Evolutionary conservation across 2,113 vertebrate species (phyloP).

Genomic region (Probosciger aterrimus): DNA sequence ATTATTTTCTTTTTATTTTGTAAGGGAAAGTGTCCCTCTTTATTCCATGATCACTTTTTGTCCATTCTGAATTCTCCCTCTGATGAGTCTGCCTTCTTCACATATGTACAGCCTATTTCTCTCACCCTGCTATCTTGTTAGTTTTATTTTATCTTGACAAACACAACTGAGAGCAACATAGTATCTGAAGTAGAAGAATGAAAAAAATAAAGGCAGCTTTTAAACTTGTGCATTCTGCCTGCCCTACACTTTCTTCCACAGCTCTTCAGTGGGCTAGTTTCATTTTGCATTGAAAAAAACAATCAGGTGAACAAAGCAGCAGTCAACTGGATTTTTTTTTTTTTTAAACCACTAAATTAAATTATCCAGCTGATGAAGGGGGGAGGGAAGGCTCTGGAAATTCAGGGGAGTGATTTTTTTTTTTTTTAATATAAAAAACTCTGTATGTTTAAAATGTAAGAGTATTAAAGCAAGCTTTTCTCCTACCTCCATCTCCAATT

Average conservation of each 20-base stretch:
- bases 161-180: background rate
- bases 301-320: constrained; percentile 1
- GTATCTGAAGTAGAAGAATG: background rate
- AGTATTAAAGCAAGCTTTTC: background rate
- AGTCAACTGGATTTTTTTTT: background rate
- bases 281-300: constrained; percentile 12
- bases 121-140: background rate
- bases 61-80: background rate
- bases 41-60: background rate
- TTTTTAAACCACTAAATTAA: background rate
- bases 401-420: background rate
- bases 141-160: constrained; percentile 22
- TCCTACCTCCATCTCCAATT: background rate
- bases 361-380: background rate
- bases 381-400: background rate
- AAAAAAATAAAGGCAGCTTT: constrained; percentile 14
- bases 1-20: background rate
- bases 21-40: background rate
- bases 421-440: background rate
- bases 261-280: constrained; percentile 1
- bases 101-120: background rate
- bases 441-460: background rate
- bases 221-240: constrained; percentile 4
- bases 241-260: background rate
- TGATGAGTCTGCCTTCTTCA: background rate